Percentiles rank a stretch among this genome's conserved stretches.
Conservation (phyloP, 2,888 invertebrate genomes). For the Sabellastarte sp. region DNA sequence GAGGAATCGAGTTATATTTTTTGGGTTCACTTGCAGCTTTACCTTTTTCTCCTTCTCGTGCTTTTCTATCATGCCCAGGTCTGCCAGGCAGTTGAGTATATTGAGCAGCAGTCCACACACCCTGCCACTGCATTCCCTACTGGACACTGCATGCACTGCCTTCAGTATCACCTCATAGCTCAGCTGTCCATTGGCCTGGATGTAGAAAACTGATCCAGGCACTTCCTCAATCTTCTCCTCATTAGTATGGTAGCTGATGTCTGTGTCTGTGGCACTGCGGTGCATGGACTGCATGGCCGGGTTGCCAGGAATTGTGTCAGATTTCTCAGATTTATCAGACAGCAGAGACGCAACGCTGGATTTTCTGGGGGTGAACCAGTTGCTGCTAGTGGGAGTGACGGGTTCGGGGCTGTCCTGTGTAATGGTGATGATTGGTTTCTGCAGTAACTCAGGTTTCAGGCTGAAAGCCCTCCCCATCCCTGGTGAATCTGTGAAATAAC, state of each 20-base stretch:
- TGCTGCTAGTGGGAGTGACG: neutral
- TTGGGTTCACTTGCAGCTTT: too few relatives aligned
- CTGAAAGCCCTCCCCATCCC: slow-evolving; percentile 20
- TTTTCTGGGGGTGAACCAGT: slow-evolving; percentile 53
- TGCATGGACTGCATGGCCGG: slow-evolving; percentile 8
- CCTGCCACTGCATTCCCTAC: slow-evolving; percentile 69
- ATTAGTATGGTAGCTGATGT: slow-evolving; percentile 47
- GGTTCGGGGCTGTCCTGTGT: slow-evolving; percentile 90
- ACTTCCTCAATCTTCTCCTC: slow-evolving; percentile 52
- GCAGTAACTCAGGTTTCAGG: slow-evolving; percentile 23
- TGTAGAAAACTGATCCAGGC: slow-evolving; percentile 77
- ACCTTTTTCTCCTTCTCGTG: neutral
- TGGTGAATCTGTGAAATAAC: too few relatives aligned
- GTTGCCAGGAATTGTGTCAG: neutral
- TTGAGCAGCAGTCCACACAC: slow-evolving; percentile 92
- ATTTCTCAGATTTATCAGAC: slow-evolving; percentile 27
- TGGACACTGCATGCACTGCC: slow-evolving; percentile 19
- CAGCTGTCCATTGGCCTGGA: slow-evolving; percentile 91
- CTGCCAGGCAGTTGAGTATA: slow-evolving; percentile 85
- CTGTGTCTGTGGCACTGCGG: slow-evolving; percentile 54
- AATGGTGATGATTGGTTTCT: slow-evolving; percentile 91
- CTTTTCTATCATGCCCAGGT: slow-evolving; percentile 72
- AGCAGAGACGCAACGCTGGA: slow-evolving; percentile 68
- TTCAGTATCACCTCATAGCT: slow-evolving; percentile 69
- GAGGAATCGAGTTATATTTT: too few relatives aligned